Percentiles rank a stretch among this genome's conserved stretches.
Conservation (phyloP, 2,888 invertebrate species). For the Drosophila histrio region DNA sequence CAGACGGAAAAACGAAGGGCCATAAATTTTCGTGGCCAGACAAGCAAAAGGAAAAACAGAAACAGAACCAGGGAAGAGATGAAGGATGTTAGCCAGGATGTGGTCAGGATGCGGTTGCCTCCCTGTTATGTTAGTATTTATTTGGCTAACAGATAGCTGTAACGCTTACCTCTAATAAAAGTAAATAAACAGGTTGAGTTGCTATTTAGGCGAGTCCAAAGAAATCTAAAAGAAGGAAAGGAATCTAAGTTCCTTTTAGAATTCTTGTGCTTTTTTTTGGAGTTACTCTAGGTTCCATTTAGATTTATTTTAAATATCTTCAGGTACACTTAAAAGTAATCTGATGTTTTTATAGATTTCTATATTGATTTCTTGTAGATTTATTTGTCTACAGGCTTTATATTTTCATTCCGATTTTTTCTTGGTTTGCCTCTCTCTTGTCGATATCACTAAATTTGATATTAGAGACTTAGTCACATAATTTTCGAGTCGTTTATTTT, state of each 20-base stretch:
- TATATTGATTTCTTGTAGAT: too few species aligned
- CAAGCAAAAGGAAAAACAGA: conserved; percentile 25
- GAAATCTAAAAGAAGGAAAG: neutral
- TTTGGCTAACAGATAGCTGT: conserved; percentile 5
- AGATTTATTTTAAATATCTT: neutral
- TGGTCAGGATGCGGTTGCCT: conserved; percentile 27
- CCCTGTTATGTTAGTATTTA: conserved; percentile 13
- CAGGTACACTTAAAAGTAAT: neutral
- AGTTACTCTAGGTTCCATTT: neutral
- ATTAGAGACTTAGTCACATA: too few species aligned
- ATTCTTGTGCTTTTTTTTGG: neutral
- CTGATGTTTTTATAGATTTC: too few species aligned
- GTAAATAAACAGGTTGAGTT: neutral
- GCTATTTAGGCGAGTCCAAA: neutral
- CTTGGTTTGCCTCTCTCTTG: too few species aligned
- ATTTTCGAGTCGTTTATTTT: too few species aligned
- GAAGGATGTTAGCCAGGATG: conserved; percentile 20
- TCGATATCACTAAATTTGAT: too few species aligned
- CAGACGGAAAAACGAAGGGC: conserved; percentile 67
- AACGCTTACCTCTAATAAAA: conserved; percentile 2
- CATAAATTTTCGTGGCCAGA: conserved; percentile 68
- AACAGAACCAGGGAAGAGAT: neutral
- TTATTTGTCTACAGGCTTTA: too few species aligned
- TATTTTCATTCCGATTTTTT: too few species aligned
- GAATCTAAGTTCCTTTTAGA: neutral